Percentiles rank a stretch among this genome's conserved stretches.
phyloP scores from a whole-genome alignment of 2,888 invertebrate genomes.

The Callyntrura guangdongensis region DNA sequence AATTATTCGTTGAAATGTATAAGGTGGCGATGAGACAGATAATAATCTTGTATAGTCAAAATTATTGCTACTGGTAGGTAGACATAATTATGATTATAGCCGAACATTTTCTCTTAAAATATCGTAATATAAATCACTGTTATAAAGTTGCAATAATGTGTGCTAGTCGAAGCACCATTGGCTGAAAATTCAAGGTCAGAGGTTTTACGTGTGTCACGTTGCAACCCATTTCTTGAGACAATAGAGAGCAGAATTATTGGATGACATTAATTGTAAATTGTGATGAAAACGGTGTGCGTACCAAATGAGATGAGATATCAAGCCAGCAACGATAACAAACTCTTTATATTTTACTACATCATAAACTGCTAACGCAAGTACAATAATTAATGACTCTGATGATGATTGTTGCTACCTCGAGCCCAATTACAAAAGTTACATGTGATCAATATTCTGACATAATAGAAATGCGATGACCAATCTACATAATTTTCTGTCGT shows the following conservation, averaged over 20 bases:
- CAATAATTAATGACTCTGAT: conserved; percentile 32
- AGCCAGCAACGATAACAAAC: neutral
- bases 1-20: neutral
- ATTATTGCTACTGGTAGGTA: neutral
- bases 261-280: conserved; percentile 7
- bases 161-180: neutral
- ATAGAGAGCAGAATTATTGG: neutral
- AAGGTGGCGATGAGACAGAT: neutral
- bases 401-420: conserved; percentile 13
- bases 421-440: neutral
- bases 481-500: neutral
- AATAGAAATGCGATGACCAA: neutral
- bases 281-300: conserved; percentile 7
- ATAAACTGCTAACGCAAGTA: conserved; percentile 13
- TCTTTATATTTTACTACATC: conserved; percentile 18
- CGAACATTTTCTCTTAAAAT: conserved; percentile 12
- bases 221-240: conserved; percentile 30
- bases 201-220: neutral
- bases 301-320: neutral
- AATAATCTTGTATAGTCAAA: neutral
- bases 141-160: neutral
- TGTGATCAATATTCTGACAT: neutral
- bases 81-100: conserved; percentile 22
- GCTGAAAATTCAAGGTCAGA: conserved; percentile 12
- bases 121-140: neutral